Evolutionary conservation across 1,140 invertebrate genomes (phyloP), one percentile per base, ranked within the genome.

Genomic region (Drosophila malerkotliana): DNA sequence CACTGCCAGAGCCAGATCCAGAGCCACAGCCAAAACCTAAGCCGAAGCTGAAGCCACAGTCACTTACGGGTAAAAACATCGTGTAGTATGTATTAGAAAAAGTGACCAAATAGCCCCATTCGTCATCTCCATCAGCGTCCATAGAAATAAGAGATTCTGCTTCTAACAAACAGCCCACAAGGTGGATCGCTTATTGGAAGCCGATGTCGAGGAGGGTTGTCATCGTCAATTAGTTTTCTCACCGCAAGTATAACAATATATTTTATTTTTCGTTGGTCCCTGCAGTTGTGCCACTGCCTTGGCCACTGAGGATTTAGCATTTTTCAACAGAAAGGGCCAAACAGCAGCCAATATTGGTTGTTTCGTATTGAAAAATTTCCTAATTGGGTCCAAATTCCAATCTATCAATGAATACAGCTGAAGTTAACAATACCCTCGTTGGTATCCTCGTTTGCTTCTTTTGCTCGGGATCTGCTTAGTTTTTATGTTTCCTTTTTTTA

Each of bases 381-480:
- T 87, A 87, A 87, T 87, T 87, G 83, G 83, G 79, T 83, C 68
- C 67, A 88, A 87, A 87, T 87, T 87, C 83, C 83, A 83, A 77
- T 87, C 83, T 88, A 87, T 82, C 79, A 83, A 61, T 72, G 68
- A 88, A 71, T 78, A 78, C 64, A 64, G 58, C 47, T 62, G 45
- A 61, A 60, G 58, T n/a, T 37, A 37, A 37, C 34, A 64, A 61
- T 67, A 67, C 58, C 58, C 51, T 18, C 18, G 18, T 18, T 18
- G 34, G 45, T 49, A 59, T 60, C 60, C 44, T 37, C 8, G 48
- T 30, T 15, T 61, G 53, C 39, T 45, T 58, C 30, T 24, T n/a
- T 48, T n/a, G 4, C 9, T 39, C 15, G 21, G 9, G 34, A 37
- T 12, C 34, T 37, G 34, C 41, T 18, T 18, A 18, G 41, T 18